A percentile compares a stretch with the other conserved stretches of the same genome.
These are phyloP conservation scores for Labeo catla DNA, from an alignment of 2,113 vertebrate species.

Conservation along the genomic window DNA sequence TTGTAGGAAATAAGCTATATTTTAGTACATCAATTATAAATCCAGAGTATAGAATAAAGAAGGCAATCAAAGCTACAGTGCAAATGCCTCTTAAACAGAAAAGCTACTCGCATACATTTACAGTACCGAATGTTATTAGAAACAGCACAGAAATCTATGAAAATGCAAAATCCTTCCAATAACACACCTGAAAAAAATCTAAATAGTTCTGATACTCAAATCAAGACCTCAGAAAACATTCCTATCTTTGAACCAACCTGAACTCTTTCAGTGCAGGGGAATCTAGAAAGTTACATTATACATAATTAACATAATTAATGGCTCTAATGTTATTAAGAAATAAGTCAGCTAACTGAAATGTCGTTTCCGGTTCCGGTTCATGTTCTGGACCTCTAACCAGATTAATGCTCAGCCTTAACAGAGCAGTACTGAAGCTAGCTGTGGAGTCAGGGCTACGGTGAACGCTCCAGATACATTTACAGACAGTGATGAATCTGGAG, in stretches of 20 bases:
- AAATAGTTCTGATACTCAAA: background rate
- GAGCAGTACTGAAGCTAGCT: background rate
- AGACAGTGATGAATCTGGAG: background rate
- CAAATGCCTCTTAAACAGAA: constrained; percentile 54
- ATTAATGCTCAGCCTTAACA: background rate
- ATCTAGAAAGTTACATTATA: constrained; percentile 30
- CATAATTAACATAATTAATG: constrained; percentile 10
- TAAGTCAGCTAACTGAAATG: constrained; percentile 43
- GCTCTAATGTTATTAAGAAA: constrained; percentile 40
- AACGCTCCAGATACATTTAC: background rate
- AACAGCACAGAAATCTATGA: constrained; percentile 34
- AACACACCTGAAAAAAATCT: constrained; percentile 21
- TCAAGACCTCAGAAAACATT: background rate
- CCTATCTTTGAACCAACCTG: background rate
- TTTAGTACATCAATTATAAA: constrained; percentile 53
- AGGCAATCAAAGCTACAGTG: constrained; percentile 56
- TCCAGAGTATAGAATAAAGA: constrained; percentile 47
- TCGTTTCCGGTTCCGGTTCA: constrained; percentile 8
- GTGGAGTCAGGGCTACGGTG: constrained; percentile 1
- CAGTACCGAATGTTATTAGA: constrained; percentile 55
- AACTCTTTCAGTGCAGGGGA: constrained; percentile 47
- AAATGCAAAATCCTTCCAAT: constrained; percentile 39
- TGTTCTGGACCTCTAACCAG: background rate
- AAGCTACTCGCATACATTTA: constrained; percentile 53
- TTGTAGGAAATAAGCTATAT: constrained; percentile 53